Base-by-base conservation (phyloP, 2,113 vertebrate species). In the Andinoacara biseriatus region DNA sequence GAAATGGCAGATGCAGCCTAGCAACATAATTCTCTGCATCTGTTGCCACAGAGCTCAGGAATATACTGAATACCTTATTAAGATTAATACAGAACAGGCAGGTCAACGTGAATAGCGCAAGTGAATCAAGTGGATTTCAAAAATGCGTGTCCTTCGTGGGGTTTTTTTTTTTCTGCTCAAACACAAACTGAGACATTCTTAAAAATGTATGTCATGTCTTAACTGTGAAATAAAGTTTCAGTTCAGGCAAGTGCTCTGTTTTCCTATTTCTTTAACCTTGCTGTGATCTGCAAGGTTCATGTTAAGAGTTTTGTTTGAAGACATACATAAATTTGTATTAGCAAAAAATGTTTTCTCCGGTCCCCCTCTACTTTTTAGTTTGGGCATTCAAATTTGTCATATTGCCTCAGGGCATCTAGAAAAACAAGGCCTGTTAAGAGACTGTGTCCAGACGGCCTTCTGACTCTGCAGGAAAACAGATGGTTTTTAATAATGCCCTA, bases 401-500 rank as follows among this genome's bases (percentile, higher is more conserved):
- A 74, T 80, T 67, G 91, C 93, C 91, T 89, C 60, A 43, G 87
- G 93, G 88, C 67, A 43, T 81, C 74, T 63, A 80, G 82, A 74
- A 93, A 94, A 91, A 91, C 90, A 92, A 91, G 81, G 87, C 84
- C 89, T 92, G 89, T 88, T 94, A 92, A 86, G 92, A 92, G 90
- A 91, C 87, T 82, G 83, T 92, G 86, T 90, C 90, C 88, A 93
- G 91, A 86, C 86, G 67, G 91, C 89, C 89, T 89, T 91, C 91
- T 94, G 90, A 93, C 91, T 93, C 90, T 88, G 88, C 86, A 86
- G 86, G 83, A 90, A 91, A 93, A 87, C 91, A 92, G 91, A 91
- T 91, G 92, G 88, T 94, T 92, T 93, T 93, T 92, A 93, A 94
- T 91, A 93, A 93, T 91, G 88, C 90, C 87, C 87, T 87, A 80